Evolutionary conservation across 2,797 vertebrate species (phyloP).

Genomic region (Dendrocincla fuliginosa): DNA sequence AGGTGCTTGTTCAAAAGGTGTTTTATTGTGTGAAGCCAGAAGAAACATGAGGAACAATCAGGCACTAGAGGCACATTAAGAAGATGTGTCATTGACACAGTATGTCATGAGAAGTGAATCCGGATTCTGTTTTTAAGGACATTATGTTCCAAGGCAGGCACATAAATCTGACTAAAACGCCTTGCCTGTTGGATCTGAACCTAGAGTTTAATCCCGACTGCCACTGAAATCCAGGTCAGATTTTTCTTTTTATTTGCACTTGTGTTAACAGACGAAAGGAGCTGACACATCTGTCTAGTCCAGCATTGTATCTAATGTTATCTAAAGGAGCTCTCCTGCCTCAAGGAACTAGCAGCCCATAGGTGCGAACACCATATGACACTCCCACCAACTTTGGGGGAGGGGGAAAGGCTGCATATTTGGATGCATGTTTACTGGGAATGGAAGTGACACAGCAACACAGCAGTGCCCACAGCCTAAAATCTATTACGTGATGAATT

Average conservation of each 20-base stretch:
- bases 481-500: not conserved
- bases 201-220: not conserved
- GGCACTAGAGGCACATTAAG: not conserved
- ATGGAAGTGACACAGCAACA: not conserved
- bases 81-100: not conserved
- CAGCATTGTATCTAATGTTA: not conserved
- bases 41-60: conserved; percentile 9
- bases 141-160: not conserved
- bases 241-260: conserved; percentile 7
- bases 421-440: not conserved
- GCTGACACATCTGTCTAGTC: not conserved
- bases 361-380: not conserved
- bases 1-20: not conserved
- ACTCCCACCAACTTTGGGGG: not conserved
- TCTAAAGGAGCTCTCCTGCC: not conserved
- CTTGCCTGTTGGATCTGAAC: not conserved
- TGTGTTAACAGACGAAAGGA: not conserved
- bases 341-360: not conserved
- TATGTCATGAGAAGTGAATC: not conserved
- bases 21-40: conserved; percentile 3
- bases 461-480: not conserved
- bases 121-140: conserved; percentile 32
- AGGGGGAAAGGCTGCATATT: not conserved
- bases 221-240: conserved; percentile 17
- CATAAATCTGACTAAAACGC: conserved; percentile 18